These are phyloP conservation scores for Punctoribates punctum DNA, from an alignment of 2,888 invertebrate species.

Conservation along the genomic window DNA sequence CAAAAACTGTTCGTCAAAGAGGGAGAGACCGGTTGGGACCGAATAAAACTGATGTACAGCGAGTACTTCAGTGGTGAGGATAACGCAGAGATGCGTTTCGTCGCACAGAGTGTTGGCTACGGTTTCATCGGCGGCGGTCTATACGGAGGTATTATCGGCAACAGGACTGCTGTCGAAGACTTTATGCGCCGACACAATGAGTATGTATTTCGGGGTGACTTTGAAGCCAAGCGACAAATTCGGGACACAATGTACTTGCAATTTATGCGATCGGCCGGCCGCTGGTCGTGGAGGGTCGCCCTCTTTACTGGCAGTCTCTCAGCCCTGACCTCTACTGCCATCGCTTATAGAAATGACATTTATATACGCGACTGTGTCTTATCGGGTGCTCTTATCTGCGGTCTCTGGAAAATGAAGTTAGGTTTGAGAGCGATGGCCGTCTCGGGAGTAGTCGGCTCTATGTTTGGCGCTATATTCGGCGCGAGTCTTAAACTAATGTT, in stretches of 20 bases:
- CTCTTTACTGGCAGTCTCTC: constrained; percentile 31
- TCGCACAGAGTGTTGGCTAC: neutral
- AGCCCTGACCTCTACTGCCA: neutral
- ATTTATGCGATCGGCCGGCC: neutral
- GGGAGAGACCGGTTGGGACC: constrained; percentile 37
- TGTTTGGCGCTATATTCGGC: constrained; percentile 30
- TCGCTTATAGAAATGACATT: constrained; percentile 39
- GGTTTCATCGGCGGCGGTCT: constrained; percentile 10
- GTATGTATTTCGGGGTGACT: constrained; percentile 34
- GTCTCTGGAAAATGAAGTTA: constrained; percentile 31
- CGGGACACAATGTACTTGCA: constrained; percentile 30
- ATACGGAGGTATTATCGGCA: constrained; percentile 22
- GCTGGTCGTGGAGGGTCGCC: neutral
- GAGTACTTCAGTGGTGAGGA: constrained; percentile 25
- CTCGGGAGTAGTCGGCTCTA: constrained; percentile 23
- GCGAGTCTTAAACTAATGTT: constrained; percentile 7
- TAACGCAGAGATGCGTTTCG: constrained; percentile 28
- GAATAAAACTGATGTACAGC: constrained; percentile 17
- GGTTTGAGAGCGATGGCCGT: constrained; percentile 39
- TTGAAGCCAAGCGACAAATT: constrained; percentile 37
- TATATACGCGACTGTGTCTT: constrained; percentile 29
- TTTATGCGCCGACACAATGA: constrained; percentile 36
- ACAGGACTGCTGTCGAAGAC: neutral
- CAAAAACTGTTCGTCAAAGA: constrained; percentile 9
- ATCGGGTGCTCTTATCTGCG: constrained; percentile 26